Evolutionary conservation across 2,888 invertebrate species (phyloP), one percentile per base, ranked within the genome.

Genomic region (Plemyria rubiginata): DNA sequence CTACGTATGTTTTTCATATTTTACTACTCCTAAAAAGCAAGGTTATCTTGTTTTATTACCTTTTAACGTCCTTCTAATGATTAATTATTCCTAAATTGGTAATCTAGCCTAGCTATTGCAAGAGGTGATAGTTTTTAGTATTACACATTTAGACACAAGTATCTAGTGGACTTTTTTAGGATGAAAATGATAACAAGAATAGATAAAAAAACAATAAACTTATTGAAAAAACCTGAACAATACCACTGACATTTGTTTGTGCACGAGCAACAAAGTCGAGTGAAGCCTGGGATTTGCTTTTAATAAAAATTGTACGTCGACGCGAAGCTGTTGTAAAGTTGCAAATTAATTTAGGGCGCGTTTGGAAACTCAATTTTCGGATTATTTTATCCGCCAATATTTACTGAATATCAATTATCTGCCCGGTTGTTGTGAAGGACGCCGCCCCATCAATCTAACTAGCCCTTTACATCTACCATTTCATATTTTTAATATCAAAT

Each of bases 351-450:
- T 91, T 89, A 87, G 87, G 80, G 84, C 79, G 85, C 84, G 88
- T 87, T 85, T 81, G 86, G 82, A 82, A 92, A 92, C 90, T 90
- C 89, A 90, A 90, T 91, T 91, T 90, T 84, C 86, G 80, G 86
- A 89, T 86, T 87, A 89, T 90, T 91, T 89, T 86, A 88, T 88
- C 85, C 87, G 82, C 85, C 88, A 91, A 91, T 91, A 90, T 91
- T 92, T 89, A 88, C 90, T 81, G 88, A 88, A 88, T 89, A 90
- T 88, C 91, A 90, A 91, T 91, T 90, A 92, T 88, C 85, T 82
- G 71, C 73, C 75, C 70, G 70, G 73, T 74, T 72, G 68, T 71
- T 69, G 67, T 64, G 68, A 62, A 68, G 71, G 73, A 71, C 74
- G 73, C 70, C 75, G 66, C 68, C 72, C 72, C 79, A 83, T 86